These are phyloP conservation scores for Hemicrepidius hirtus DNA, from an alignment of 2,888 invertebrate species.

Conservation along the genomic window DNA sequence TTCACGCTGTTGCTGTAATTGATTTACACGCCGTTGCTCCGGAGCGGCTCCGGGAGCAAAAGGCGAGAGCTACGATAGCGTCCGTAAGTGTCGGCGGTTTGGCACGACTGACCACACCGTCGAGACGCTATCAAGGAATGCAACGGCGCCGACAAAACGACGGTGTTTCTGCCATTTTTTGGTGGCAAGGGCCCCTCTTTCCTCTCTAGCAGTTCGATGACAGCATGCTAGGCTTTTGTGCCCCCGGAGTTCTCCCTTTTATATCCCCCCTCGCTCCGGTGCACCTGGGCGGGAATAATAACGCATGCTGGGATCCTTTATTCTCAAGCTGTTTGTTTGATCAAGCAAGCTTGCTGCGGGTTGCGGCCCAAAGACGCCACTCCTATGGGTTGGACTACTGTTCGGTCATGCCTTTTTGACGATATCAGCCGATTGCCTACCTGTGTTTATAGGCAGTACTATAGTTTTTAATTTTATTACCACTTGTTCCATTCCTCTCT, in stretches of 20 bases:
- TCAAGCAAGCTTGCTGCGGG: conserved; percentile 50
- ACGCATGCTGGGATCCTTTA: conserved; percentile 62
- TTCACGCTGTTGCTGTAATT: conserved; percentile 76
- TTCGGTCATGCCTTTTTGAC: conserved; percentile 52
- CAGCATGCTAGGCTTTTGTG: conserved; percentile 69
- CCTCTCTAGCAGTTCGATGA: conserved; percentile 64
- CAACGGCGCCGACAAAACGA: conserved; percentile 64
- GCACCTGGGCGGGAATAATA: conserved; percentile 74
- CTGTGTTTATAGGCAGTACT: conserved; percentile 58
- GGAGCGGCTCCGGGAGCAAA: conserved; percentile 49
- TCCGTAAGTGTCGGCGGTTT: conserved; percentile 69
- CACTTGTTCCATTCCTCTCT: conserved; percentile 52
- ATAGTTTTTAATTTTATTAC: conserved; percentile 59
- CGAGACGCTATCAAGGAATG: conserved; percentile 77
- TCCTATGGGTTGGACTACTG: conserved; percentile 53
- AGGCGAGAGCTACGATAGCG: conserved; percentile 54
- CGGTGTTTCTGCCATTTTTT: conserved; percentile 68
- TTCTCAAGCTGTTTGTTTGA: conserved; percentile 55
- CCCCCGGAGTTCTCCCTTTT: conserved; percentile 57
- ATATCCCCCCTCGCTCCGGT: conserved; percentile 68
- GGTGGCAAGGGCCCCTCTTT: conserved; percentile 60
- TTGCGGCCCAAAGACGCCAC: conserved; percentile 50
- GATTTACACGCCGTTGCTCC: conserved; percentile 72
- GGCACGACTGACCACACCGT: conserved; percentile 74
- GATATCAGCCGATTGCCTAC: conserved; percentile 56